Evolutionary conservation across 2,797 vertebrate genomes (phyloP).

Genomic region (Anguilla obscura): DNA sequence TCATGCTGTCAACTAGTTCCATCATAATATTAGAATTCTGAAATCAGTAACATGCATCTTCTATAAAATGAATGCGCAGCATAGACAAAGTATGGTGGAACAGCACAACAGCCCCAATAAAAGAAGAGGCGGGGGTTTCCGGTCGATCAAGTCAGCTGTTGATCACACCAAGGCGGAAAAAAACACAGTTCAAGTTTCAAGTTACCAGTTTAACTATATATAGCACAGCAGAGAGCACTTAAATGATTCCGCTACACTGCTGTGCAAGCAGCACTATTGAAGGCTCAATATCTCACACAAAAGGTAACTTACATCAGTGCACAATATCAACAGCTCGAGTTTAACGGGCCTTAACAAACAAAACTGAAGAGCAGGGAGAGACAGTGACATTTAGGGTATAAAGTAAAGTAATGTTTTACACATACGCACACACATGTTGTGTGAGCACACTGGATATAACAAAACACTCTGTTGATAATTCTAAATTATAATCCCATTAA

Average conservation of each 20-base stretch:
- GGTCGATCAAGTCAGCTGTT: background rate
- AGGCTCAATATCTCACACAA: background rate
- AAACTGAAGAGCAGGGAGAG: background rate
- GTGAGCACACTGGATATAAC: background rate
- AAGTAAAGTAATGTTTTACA: background rate
- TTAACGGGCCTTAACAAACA: background rate
- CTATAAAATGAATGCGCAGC: background rate
- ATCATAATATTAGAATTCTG: background rate
- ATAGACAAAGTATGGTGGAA: background rate
- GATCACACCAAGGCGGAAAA: constrained; percentile 7
- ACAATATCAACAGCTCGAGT: background rate
- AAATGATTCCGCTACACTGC: background rate
- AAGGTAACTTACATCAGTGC: background rate
- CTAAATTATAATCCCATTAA: background rate
- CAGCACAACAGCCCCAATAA: background rate
- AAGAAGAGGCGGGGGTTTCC: background rate
- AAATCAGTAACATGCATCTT: background rate
- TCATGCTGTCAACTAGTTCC: background rate
- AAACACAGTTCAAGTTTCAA: constrained; percentile 19
- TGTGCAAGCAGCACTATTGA: background rate
- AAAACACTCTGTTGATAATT: background rate
- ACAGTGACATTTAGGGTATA: background rate
- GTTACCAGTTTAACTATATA: constrained; percentile 13
- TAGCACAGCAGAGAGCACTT: constrained; percentile 5
- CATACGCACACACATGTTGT: background rate